A percentile compares a stretch with the other conserved stretches of the same genome.
These are phyloP conservation scores for Chauna torquata DNA, from an alignment of 2,113 vertebrate species.

Conservation along the genomic window DNA sequence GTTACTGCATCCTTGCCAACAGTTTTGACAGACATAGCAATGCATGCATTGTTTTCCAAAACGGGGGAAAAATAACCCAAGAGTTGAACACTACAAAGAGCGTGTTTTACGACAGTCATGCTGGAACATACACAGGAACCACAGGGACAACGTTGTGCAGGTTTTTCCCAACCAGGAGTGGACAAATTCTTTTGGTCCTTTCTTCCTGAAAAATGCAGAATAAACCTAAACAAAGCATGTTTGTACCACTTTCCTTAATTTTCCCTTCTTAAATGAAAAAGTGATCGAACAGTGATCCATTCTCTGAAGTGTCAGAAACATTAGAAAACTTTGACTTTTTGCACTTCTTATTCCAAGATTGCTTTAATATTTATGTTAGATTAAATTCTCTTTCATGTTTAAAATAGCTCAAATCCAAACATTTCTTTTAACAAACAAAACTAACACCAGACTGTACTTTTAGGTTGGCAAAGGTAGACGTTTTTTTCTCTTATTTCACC, in stretches of 20 bases:
- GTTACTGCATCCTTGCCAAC: neutral
- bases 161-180: neutral
- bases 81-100: neutral
- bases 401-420: neutral
- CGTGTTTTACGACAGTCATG: neutral
- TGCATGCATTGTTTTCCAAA: neutral
- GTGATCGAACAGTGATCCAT: neutral
- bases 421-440: neutral
- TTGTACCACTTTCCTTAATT: neutral
- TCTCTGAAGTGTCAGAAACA: neutral
- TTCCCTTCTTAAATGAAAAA: neutral
- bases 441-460: neutral
- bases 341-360: neutral
- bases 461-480: neutral
- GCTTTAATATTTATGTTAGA: neutral
- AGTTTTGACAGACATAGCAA: neutral
- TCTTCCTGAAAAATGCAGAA: neutral
- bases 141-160: too few species aligned
- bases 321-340: neutral
- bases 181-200: neutral
- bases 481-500: neutral
- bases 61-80: neutral
- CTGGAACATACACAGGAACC: neutral
- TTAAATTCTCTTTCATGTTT: neutral
- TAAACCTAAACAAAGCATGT: neutral